Percentiles rank a stretch among this genome's conserved stretches.
These are phyloP conservation scores for Cochlearius cochlearius DNA, from an alignment of 2,113 vertebrate genomes.

Conservation along the genomic window DNA sequence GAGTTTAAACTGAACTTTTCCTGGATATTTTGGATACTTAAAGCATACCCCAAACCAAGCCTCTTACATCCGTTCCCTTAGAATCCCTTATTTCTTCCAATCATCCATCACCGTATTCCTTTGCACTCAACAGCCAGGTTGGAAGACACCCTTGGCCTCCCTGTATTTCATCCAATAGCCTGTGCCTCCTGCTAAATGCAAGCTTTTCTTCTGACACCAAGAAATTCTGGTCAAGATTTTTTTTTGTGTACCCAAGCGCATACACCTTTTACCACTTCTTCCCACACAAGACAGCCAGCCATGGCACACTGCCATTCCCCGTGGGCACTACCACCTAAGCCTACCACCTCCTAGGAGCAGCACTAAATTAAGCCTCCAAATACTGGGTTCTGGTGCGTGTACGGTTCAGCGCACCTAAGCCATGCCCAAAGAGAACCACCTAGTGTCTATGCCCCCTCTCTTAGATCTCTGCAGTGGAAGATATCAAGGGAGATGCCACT, in stretches of 20 bases:
- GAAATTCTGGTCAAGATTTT: background rate
- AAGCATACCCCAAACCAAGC: background rate
- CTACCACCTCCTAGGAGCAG: background rate
- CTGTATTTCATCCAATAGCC: background rate
- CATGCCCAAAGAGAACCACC: background rate
- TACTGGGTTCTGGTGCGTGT: fast-evolving
- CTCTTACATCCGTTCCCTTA: background rate
- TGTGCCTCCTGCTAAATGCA: background rate
- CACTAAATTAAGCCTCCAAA: background rate
- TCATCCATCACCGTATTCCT: background rate
- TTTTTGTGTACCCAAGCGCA: background rate
- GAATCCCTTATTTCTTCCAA: background rate
- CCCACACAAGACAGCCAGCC: background rate
- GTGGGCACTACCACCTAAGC: no score
- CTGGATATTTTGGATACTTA: background rate
- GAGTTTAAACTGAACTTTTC: background rate
- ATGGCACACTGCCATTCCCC: background rate
- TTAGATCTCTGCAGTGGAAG: background rate
- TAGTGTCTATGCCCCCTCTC: fast-evolving
- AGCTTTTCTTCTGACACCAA: background rate
- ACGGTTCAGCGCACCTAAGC: fast-evolving
- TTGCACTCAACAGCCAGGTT: background rate
- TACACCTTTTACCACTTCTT: background rate
- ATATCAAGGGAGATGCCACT: background rate
- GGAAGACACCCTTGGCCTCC: background rate